These are phyloP conservation scores for Agrotis puta DNA, from an alignment of 2,888 invertebrate genomes.

Conservation along the genomic window DNA sequence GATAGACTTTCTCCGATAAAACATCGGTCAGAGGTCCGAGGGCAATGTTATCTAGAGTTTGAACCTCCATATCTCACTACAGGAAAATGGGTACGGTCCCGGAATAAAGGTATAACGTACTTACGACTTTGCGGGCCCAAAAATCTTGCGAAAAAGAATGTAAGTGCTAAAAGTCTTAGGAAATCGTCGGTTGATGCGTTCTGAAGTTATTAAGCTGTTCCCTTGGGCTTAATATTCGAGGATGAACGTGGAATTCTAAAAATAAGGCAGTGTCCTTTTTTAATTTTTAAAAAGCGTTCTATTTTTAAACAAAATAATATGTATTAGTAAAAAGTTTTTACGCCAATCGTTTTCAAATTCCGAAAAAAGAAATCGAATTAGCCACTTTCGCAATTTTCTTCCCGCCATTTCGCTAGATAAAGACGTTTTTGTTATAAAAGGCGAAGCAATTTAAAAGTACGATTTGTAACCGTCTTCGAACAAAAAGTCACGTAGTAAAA, in stretches of 20 bases:
- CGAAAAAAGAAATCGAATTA: conserved; percentile 29
- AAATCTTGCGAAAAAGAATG: conserved; percentile 51
- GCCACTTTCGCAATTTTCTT: conserved; percentile 30
- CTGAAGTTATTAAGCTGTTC: conserved; percentile 15
- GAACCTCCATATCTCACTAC: conserved; percentile 70
- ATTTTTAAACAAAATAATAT: background rate
- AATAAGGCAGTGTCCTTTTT: background rate
- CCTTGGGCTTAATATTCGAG: background rate
- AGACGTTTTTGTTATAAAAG: conserved; percentile 50
- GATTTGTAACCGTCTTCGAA: conserved; percentile 62
- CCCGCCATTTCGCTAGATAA: conserved; percentile 43
- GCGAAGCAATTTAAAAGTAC: conserved; percentile 61
- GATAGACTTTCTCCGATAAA: conserved; percentile 73
- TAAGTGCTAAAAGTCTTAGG: conserved; percentile 30
- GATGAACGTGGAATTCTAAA: background rate
- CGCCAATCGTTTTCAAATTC: conserved; percentile 23
- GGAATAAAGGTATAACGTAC: conserved; percentile 52
- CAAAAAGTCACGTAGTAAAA: conserved; percentile 68
- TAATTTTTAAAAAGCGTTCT: background rate
- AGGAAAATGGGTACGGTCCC: conserved; percentile 63
- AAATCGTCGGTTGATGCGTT: conserved; percentile 33
- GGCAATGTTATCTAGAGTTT: conserved; percentile 66
- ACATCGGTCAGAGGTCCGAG: conserved; percentile 71
- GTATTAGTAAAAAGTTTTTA: background rate
- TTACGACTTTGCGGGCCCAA: conserved; percentile 46